Evolutionary conservation across 2,888 invertebrate genomes (phyloP).

Genomic region (Zelleria hepariella): DNA sequence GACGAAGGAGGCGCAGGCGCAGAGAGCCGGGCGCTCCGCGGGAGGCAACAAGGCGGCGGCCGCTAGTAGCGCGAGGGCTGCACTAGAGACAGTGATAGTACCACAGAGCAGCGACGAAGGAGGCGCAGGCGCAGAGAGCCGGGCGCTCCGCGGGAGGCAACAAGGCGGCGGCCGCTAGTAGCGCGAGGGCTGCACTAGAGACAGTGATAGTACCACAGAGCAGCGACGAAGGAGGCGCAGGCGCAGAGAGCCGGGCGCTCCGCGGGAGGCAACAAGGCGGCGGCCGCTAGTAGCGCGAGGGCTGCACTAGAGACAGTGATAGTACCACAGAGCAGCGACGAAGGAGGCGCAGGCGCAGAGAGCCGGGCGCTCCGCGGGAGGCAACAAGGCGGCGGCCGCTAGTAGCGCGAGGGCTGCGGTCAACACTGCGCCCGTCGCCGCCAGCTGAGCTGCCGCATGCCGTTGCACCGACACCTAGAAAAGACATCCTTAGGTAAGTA

Average conservation of each 20-base stretch:
- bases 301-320: slow-evolving; percentile 26
- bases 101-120: slow-evolving; percentile 44
- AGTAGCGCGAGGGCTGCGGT: slow-evolving; percentile 29
- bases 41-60: slow-evolving; percentile 36
- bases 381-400: slow-evolving; percentile 31
- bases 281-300: slow-evolving; percentile 31
- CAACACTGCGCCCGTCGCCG: slow-evolving; percentile 29
- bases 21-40: slow-evolving; percentile 34
- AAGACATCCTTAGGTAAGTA: no score
- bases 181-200: slow-evolving; percentile 25
- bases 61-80: slow-evolving; percentile 28
- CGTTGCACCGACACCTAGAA: slow-evolving; percentile 29
- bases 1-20: slow-evolving; percentile 39
- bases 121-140: slow-evolving; percentile 43
- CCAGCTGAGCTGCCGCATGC: slow-evolving; percentile 36
- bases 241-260: slow-evolving; percentile 42
- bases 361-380: slow-evolving; percentile 32
- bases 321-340: slow-evolving; percentile 40
- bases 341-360: slow-evolving; percentile 46
- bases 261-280: slow-evolving; percentile 31
- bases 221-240: slow-evolving; percentile 36
- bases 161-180: slow-evolving; percentile 32
- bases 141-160: slow-evolving; percentile 33
- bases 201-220: slow-evolving; percentile 41
- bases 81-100: slow-evolving; percentile 29